A percentile compares a stretch with the other conserved stretches of the same genome.
phyloP scores from a whole-genome alignment of 2,113 vertebrate genomes.

The Ellobius talpinus region DNA sequence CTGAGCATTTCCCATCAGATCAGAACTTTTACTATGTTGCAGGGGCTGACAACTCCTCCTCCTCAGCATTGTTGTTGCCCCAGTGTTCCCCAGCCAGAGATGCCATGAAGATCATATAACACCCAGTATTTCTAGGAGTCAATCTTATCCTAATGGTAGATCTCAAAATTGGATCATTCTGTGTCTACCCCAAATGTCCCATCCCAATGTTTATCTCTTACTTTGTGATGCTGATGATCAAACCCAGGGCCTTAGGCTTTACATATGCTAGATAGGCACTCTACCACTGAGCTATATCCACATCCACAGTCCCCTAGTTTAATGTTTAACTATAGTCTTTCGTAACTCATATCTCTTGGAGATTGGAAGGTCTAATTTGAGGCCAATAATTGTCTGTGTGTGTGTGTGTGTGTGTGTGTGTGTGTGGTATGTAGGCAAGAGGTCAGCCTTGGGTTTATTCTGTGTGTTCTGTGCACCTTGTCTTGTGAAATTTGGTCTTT shows the following conservation, averaged over 20 bases:
- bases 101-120: rapidly evolving
- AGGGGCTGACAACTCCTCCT: neutral
- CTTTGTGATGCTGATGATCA: neutral
- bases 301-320: neutral
- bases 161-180: too few relatives aligned
- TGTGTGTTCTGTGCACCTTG: neutral
- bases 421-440: neutral
- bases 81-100: neutral
- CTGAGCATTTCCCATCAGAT: neutral
- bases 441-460: neutral
- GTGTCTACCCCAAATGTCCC: neutral
- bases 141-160: neutral
- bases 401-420: neutral
- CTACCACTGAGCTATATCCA: neutral
- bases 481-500: neutral
- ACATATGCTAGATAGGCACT: neutral
- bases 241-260: neutral
- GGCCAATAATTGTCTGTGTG: too few relatives aligned
- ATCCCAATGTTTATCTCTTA: neutral
- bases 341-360: neutral
- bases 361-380: neutral
- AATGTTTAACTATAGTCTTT: neutral
- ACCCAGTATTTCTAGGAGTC: neutral
- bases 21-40: neutral
- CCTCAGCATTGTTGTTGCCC: rapidly evolving